These are phyloP conservation scores for cat (Felis catus) DNA, from an alignment of 2,113 vertebrate genomes.

Conservation along the genomic window DNA sequence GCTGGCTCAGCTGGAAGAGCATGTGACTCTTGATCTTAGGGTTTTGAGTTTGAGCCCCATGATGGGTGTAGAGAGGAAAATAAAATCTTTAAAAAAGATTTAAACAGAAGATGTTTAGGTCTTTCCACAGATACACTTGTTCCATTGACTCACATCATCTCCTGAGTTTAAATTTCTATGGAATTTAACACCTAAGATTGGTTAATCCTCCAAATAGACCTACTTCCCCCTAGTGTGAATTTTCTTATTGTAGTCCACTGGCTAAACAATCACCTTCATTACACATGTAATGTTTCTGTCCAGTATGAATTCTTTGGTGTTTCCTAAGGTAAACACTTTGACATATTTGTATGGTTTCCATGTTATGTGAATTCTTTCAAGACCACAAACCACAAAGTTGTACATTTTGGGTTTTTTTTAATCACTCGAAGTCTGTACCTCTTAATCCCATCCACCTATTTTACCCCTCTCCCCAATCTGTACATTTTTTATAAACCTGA, in stretches of 20 bases:
- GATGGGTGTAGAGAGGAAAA: neutral
- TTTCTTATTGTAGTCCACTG: neutral
- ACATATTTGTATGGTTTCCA: neutral
- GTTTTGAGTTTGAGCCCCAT: neutral
- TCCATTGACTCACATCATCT: neutral
- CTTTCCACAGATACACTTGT: neutral
- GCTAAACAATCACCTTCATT: neutral
- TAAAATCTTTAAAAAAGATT: neutral
- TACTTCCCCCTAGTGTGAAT: neutral
- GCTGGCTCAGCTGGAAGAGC: neutral
- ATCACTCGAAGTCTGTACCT: neutral
- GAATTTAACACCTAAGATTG: neutral
- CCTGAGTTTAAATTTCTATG: neutral
- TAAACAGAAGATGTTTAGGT: neutral
- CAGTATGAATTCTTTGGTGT: slow-evolving; percentile 73
- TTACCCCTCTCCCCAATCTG: neutral
- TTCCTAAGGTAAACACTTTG: slow-evolving; percentile 68
- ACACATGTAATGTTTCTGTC: neutral
- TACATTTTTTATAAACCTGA: neutral
- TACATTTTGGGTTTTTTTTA: neutral
- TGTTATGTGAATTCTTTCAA: neutral
- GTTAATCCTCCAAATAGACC: neutral
- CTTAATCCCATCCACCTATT: neutral
- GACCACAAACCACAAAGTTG: neutral
- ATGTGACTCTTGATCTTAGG: neutral